Evolutionary conservation across 1,140 invertebrate species (phyloP), one percentile per base, ranked within the genome.

Genomic region (Eciton burchellii): DNA sequence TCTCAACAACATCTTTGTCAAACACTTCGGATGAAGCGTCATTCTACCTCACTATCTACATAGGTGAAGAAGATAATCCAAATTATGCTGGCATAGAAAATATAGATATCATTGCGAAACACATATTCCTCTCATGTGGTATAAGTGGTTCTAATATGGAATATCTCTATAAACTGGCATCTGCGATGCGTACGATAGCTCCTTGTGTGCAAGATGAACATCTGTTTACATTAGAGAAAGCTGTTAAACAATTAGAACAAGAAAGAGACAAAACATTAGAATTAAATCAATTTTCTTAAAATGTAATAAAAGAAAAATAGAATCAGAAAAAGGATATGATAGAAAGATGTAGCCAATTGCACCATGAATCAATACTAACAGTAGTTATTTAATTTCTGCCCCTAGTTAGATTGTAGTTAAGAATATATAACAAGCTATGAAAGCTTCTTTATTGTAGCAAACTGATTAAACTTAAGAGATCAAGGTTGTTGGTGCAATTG

Each of bases 111-210:
- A 98, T 99, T 82, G 98, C 98, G 2, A 93, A 94, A 35, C 97
- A 98, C 91, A 97, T 99, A 62, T 94, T 96, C 19, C 92, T 93
- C 45, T 95, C 96, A 19, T 91, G 93, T 45, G 98, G 98, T 0
- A 96, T 97, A 0, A 98, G 98, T 92, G 98, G 98, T 0, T 91
- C 96, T 3, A 99, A 99, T 92, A 96, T 95, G 52, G 98, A 98
- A 84, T 99, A 99, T 95, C 93, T 99, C 0, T 97, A 97, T 83
- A 97, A 98, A 89, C 94, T 99, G 83, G 97, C 97, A 0, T 93
- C 96, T 41, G 95, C 97, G 0, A 97, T 99, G 96, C 94, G 96
- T 86, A 89, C 94, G 41, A 94, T 98, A 29, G 96, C 96, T 43
- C 97, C 97, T 0, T 94, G 95, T 54, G 94, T 96, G 0, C 77